Evolutionary conservation across 2,888 invertebrate species (phyloP), one percentile per base, ranked within the genome.

Genomic region (Lasioglossum pauxillum): DNA sequence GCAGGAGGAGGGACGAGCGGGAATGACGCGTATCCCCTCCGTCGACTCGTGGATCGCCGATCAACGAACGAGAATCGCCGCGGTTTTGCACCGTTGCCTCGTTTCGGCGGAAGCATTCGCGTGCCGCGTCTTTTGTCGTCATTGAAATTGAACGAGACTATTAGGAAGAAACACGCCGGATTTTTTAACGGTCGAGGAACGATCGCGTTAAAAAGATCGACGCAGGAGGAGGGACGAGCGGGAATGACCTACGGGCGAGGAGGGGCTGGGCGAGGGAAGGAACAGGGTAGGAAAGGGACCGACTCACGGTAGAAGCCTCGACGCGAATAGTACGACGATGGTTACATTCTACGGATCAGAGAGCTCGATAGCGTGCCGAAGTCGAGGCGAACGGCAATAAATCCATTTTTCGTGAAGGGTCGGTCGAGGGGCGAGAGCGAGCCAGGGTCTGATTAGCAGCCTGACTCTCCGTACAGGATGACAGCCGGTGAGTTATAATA

Each of bases 381-480:
- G 95, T 95, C 95, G 94, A 95, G 94, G 95, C 95, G 94, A 93
- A 94, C 94, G 94, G 95, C 95, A 95, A 95, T 95, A 95, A 95
- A 95, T 95, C 95, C 95, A 95, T 95, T 95, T 95, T 95, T 93
- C 95, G 95, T 95, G 95, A 95, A 95, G 95, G 95, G 95, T 95
- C 94, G 89, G 92, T 90, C 91, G 88, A 91, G 89, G 90, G 90
- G 91, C 91, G 89, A 91, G 90, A 92, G 92, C 93, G 94, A 93
- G 94, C 88, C 94, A 93, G 95, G 95, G 94, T 95, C 95, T 95
- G 95, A 95, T 95, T 95, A 95, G 95, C 95, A 95, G 95, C 94
- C 95, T 94, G 95, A 95, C 95, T 95, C 95, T 95, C 94, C 95
- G 94, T 94, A 93, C 94, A 94, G 95, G 95, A 95, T 95, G 95